Evolutionary conservation across 2,888 invertebrate species (phyloP), one percentile per base, ranked within the genome.

Genomic region (Drosophila meridiana): DNA sequence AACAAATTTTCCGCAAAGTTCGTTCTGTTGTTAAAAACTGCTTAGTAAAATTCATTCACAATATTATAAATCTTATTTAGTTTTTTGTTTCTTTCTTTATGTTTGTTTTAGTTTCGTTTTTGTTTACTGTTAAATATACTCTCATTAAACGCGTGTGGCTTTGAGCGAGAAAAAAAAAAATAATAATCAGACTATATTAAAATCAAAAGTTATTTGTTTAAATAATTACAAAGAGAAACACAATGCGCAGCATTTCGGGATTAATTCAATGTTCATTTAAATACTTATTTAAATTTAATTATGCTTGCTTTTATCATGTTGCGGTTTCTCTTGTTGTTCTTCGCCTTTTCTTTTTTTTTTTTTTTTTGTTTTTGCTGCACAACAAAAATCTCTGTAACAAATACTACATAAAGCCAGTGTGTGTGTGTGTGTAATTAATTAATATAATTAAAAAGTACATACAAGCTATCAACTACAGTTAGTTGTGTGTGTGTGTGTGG

Each of bases 391-490:
- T 63, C 43, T 61, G 56, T 70, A 71, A 71, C 67, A 73, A 75
- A 69, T 79, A 79, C 68, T 75, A 79, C 79, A 75, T 78, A 74
- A 78, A 69, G 77, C 77, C 79, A 70, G 74, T 74, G 65, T 69
- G 69, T 68, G 80, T 68, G 80, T 70, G 73, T 74, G 56, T 77
- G 76, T 80, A 65, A 69, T 73, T 86, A 85, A 82, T 87, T 82
- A 85, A 82, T 85, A 80, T 85, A 88, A 86, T 88, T 84, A 74
- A 88, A 83, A 84, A 80, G 53, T 82, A 84, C 80, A 78, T 80
- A 83, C 69, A 85, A 76, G 69, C 87, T 87, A 76, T 52, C 67
- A 82, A 70, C 75, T 82, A 83, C 69, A 78, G 80, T 80, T 72
- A 83, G 60, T 48, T 75, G 52, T 65, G 62, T 58, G 57, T 48